Conservation (phyloP, 2,888 invertebrate genomes). For the Calliopum simillimum region DNA sequence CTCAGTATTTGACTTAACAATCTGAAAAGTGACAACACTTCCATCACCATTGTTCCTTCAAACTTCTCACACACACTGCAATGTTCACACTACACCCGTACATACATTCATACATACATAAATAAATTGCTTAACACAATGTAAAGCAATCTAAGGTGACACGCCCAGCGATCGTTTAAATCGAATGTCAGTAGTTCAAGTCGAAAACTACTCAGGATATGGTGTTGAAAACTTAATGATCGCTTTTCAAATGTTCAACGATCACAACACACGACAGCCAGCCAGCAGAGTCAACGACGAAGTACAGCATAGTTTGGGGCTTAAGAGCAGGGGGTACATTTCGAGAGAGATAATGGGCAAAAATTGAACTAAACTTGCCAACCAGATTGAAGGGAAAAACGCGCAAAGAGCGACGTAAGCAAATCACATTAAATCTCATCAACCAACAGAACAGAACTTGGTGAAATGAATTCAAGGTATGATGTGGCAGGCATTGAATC, state of each 20-base stretch:
- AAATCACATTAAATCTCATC: constrained; percentile 33
- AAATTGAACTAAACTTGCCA: not conserved
- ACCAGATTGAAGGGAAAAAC: constrained; percentile 9
- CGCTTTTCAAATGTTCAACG: constrained; percentile 49
- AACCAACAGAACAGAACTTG: constrained; percentile 23
- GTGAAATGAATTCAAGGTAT: constrained; percentile 19
- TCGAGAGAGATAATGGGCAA: not conserved
- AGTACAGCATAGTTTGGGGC: not conserved
- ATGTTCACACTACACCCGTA: too few relatives aligned
- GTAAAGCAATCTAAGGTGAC: not conserved
- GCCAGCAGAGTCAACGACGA: constrained; percentile 13
- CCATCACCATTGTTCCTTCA: too few relatives aligned
- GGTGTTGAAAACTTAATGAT: constrained; percentile 53
- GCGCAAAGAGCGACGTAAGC: constrained; percentile 27
- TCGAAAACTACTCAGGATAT: constrained; percentile 43
- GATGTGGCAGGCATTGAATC: not conserved
- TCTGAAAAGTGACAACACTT: too few relatives aligned
- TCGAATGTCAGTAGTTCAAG: constrained; percentile 49
- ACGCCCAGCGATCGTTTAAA: constrained; percentile 26
- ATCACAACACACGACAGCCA: constrained; percentile 41
- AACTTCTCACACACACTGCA: too few relatives aligned
- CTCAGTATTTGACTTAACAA: too few relatives aligned
- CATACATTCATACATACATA: too few relatives aligned
- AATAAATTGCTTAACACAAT: too few relatives aligned
- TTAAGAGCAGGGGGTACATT: not conserved